phyloP scores from a whole-genome alignment of 2,888 invertebrate species.

The Phasia obesa region DNA sequence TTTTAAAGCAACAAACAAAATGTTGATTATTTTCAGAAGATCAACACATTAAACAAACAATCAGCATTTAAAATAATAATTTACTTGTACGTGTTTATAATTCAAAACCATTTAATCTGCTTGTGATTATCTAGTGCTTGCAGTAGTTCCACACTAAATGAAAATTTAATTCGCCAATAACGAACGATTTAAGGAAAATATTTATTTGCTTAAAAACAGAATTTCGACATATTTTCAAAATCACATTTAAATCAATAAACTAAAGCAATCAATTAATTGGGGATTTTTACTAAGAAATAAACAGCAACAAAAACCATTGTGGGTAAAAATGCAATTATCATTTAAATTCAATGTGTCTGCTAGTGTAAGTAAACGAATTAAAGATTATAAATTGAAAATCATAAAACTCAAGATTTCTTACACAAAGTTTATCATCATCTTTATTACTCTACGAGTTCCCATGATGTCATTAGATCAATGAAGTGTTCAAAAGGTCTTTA shows the following conservation, averaged over 20 bases:
- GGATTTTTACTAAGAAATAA: constrained; percentile 5
- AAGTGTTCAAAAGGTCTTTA: constrained; percentile 63
- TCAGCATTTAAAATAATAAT: constrained; percentile 42
- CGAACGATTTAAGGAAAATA: constrained; percentile 36
- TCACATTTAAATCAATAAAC: constrained; percentile 65
- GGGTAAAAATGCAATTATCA: too few species aligned
- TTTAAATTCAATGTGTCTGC: too few species aligned
- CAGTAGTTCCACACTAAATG: constrained; percentile 3
- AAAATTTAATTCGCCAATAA: constrained; percentile 3
- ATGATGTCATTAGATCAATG: constrained; percentile 25
- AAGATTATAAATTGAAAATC: too few species aligned
- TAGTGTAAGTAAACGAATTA: too few species aligned
- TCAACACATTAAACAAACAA: constrained; percentile 54
- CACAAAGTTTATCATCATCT: constrained; percentile 1
- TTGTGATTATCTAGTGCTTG: constrained; percentile 15
- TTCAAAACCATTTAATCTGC: constrained; percentile 43
- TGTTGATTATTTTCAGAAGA: constrained; percentile 64
- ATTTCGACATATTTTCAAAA: constrained; percentile 70
- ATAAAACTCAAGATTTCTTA: not conserved
- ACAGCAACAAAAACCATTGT: constrained; percentile 9
- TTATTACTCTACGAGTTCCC: constrained; percentile 27
- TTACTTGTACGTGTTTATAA: constrained; percentile 44
- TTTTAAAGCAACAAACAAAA: constrained; percentile 59
- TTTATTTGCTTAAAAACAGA: constrained; percentile 43
- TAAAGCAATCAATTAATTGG: constrained; percentile 48